Evolutionary conservation across 2,888 invertebrate genomes (phyloP).

Genomic region (Dicycla oo): DNA sequence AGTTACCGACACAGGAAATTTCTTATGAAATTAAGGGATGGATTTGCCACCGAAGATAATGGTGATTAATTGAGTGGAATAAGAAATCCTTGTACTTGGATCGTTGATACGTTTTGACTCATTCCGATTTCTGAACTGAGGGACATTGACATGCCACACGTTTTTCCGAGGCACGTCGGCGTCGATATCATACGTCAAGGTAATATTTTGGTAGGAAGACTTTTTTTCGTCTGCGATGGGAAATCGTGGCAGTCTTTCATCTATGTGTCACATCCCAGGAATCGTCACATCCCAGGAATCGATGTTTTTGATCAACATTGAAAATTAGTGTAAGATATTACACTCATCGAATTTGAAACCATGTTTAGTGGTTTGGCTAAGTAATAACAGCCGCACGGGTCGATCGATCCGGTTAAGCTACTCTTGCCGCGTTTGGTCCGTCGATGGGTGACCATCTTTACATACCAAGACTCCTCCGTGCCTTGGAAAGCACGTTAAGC

Average conservation of each 20-base stretch:
- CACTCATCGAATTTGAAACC: background rate
- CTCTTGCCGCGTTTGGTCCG: too few species aligned
- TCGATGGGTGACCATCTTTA: too few species aligned
- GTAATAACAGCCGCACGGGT: too few species aligned
- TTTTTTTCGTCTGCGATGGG: background rate
- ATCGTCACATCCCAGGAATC: background rate
- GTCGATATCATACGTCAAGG: constrained; percentile 16
- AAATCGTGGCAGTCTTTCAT: constrained; percentile 23
- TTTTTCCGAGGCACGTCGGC: constrained; percentile 11
- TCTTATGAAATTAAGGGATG: constrained; percentile 59
- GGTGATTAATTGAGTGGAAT: constrained; percentile 33
- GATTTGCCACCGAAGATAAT: constrained; percentile 44
- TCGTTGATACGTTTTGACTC: constrained; percentile 30
- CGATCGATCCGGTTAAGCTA: too few species aligned
- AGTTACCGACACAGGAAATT: constrained; percentile 62
- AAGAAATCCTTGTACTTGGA: constrained; percentile 39
- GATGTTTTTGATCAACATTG: constrained; percentile 4
- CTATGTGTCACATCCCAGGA: too few species aligned
- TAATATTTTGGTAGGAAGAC: constrained; percentile 12
- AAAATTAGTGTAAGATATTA: background rate
- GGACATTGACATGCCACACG: constrained; percentile 19
- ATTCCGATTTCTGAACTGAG: background rate
- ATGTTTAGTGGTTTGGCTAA: background rate
- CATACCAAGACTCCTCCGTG: too few species aligned
- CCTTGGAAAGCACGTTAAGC: too few species aligned